phyloP scores from a whole-genome alignment of 2,797 vertebrate species.

The Leptoclinus maculatus region DNA sequence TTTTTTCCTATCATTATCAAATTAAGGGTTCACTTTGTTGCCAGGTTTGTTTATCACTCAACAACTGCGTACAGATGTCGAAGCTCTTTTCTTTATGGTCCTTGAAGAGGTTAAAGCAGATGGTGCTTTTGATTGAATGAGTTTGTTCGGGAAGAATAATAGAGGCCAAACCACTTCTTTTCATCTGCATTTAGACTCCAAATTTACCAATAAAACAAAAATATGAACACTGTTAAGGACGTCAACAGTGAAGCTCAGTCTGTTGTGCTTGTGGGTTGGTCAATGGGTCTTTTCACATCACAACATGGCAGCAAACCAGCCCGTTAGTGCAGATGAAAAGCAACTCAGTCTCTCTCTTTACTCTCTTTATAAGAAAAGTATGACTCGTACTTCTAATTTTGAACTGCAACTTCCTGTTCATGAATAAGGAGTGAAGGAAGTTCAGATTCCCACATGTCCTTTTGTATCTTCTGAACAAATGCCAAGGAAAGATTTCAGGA shows the following conservation, averaged over 20 bases:
- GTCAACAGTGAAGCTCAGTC: neutral
- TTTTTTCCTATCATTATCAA: slow-evolving; percentile 78
- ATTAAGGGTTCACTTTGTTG: slow-evolving; percentile 64
- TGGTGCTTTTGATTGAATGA: slow-evolving; percentile 29
- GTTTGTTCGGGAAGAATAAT: slow-evolving; percentile 10
- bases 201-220: neutral
- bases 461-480: slow-evolving; percentile 53
- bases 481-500: slow-evolving; percentile 51
- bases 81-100: slow-evolving; percentile 31
- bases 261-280: neutral
- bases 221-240: neutral
- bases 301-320: neutral
- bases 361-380: slow-evolving; percentile 28
- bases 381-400: slow-evolving; percentile 57
- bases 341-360: slow-evolving; percentile 1
- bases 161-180: slow-evolving; percentile 14
- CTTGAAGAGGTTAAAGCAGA: slow-evolving; percentile 40
- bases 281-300: slow-evolving; percentile 26
- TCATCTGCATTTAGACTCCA: neutral
- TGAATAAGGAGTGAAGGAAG: slow-evolving; percentile 45
- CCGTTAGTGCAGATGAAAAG: slow-evolving; percentile 25
- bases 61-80: slow-evolving; percentile 73
- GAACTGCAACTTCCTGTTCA: slow-evolving; percentile 48
- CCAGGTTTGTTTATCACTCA: slow-evolving; percentile 68
- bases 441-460: slow-evolving; percentile 52